Base-by-base conservation (phyloP, 2,888 invertebrate genomes). In the Chaetogeoica ovagalla region DNA sequence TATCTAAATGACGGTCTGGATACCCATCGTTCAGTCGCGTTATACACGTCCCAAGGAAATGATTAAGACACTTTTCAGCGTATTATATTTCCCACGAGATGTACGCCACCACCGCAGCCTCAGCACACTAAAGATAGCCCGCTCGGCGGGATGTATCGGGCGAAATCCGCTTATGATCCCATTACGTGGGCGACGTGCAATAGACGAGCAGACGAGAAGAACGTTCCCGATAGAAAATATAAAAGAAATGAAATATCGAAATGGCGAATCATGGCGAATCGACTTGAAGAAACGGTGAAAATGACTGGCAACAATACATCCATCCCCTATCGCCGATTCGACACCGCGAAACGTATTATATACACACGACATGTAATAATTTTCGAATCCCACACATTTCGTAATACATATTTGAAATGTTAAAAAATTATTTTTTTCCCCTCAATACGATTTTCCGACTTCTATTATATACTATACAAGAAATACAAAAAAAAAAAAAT, bases 141-240 rank as follows among this genome's bases (percentile, higher is more conserved):
- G n/a, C 43, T 11, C 43, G 3, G 48, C 48, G 37, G n/a, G 63
- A 21, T 65, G 30, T n/a, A 62, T 30, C 30, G 30, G 30, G 69
- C 69, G 69, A 52, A 77, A 77, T 69, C 77, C 77, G 60, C 77
- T 77, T 77, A 77, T 69, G 69, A 62, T 69, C 48, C 77, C 77
- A 62, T 77, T 77, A 77, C 60, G 74, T 15, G 55, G 55, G 30
- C 37, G 72, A n/a, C n/a, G n/a, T n/a, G n/a, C 4, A 30, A 30
- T 60, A 30, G 59, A 66, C 43, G 52, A 30, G 23, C 17, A 21
- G 17, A 55, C 6, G 19, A 19, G 6, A 23, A 3, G 21, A 21
- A 43, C 15, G 23, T 7, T 15, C 5, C 17, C 52, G n/a, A 43
- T 43, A 43, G 43, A 43, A 43, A 9, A 43, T 19, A 23, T 60